Conservation (phyloP, 2,888 invertebrate species). For the Lepidocyrtinus sp. region DNA sequence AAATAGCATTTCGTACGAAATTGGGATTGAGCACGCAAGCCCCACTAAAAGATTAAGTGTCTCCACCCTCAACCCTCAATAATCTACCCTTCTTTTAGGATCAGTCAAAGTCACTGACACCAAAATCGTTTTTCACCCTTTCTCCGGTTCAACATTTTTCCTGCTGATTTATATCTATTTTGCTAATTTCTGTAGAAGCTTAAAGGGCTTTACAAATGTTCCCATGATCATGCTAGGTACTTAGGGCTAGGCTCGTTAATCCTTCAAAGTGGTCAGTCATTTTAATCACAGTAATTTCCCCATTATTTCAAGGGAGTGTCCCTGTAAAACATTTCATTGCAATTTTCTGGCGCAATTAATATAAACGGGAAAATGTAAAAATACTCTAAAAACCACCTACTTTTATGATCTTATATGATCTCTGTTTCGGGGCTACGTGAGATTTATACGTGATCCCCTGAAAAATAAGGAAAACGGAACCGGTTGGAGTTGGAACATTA, state of each 20-base stretch:
- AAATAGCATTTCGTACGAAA: slow-evolving; percentile 15
- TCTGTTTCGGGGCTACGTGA: slow-evolving; percentile 8
- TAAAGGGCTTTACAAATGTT: neutral
- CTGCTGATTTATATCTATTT: slow-evolving; percentile 1
- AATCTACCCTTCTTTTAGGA: neutral
- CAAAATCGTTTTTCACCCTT: neutral
- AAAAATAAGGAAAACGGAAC: slow-evolving; percentile 5
- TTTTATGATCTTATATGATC: neutral
- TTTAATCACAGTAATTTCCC: slow-evolving; percentile 2
- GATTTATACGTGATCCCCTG: neutral
- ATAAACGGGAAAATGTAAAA: slow-evolving; percentile 9
- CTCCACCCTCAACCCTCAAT: slow-evolving; percentile 11
- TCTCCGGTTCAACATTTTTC: neutral
- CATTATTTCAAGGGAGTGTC: slow-evolving; percentile 9
- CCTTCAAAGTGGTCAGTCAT: neutral
- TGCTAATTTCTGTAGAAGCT: neutral
- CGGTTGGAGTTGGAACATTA: neutral
- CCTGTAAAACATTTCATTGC: neutral
- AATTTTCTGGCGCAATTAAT: slow-evolving; percentile 8
- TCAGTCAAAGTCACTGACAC: slow-evolving; percentile 3
- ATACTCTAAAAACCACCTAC: neutral
- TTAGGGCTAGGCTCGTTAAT: neutral
- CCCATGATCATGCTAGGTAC: neutral
- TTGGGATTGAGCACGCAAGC: slow-evolving; percentile 28
- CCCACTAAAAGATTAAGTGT: neutral